phyloP scores from a whole-genome alignment of 2,113 vertebrate genomes.

The Pithys albifrons region DNA sequence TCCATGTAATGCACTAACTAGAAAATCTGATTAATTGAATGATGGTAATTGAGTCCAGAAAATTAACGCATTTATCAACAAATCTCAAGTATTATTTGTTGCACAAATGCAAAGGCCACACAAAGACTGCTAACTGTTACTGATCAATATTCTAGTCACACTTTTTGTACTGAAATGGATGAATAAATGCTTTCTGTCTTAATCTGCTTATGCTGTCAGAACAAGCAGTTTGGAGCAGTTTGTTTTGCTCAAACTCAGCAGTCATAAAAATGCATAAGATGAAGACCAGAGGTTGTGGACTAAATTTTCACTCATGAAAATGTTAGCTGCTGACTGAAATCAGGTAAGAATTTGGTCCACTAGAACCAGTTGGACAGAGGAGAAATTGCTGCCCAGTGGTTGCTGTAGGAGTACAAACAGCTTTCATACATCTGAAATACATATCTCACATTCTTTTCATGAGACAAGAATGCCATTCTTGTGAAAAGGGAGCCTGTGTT shows the following conservation, averaged over 20 bases:
- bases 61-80: neutral
- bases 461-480: neutral
- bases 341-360: neutral
- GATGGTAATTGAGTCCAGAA: neutral
- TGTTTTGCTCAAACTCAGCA: neutral
- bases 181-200: neutral
- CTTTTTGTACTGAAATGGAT: neutral
- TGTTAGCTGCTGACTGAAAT: neutral
- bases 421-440: neutral
- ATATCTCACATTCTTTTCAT: neutral
- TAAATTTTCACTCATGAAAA: neutral
- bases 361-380: neutral
- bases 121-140: neutral
- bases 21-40: slow-evolving; percentile 16
- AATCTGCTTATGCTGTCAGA: neutral
- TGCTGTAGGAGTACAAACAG: neutral
- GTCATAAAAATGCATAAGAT: neutral
- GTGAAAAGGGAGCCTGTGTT: neutral
- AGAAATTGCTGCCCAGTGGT: neutral
- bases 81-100: neutral
- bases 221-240: neutral
- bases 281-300: neutral
- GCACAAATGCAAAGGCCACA: neutral
- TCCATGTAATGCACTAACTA: neutral
- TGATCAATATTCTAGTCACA: neutral